These are phyloP conservation scores for Drosophila quadrilineata DNA, from an alignment of 1,140 invertebrate species.

Conservation along the genomic window DNA sequence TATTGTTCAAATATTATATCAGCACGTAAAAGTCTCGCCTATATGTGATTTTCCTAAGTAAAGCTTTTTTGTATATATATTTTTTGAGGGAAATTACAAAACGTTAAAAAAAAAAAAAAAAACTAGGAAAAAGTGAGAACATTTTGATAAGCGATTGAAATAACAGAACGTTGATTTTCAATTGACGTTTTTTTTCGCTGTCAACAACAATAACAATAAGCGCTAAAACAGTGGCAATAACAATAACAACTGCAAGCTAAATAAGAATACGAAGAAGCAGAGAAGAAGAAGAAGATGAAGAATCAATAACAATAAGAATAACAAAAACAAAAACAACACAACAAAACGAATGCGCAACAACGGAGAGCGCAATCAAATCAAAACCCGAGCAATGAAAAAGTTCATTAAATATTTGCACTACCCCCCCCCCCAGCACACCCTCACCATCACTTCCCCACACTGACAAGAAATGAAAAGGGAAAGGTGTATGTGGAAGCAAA, in stretches of 20 bases:
- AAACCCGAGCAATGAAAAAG: slow-evolving; percentile 41
- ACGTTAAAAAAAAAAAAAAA: slow-evolving; percentile 19
- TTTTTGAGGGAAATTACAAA: too few relatives aligned
- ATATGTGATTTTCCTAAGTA: too few relatives aligned
- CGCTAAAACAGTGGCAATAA: slow-evolving; percentile 11
- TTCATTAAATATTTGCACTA: slow-evolving; percentile 44
- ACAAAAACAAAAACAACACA: slow-evolving; percentile 10
- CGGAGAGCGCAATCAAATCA: slow-evolving; percentile 42
- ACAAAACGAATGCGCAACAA: slow-evolving; percentile 23
- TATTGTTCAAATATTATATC: too few relatives aligned
- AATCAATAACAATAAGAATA: slow-evolving; percentile 2
- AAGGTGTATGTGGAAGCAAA: too few relatives aligned
- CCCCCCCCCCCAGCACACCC: too few relatives aligned
- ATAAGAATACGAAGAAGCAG: too few relatives aligned
- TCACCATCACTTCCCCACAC: too few relatives aligned
- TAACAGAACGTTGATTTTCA: slow-evolving; percentile 39
- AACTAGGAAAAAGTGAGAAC: slow-evolving; percentile 10
- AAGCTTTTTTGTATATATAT: too few relatives aligned
- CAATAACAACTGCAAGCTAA: neutral
- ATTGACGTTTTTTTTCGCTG: slow-evolving; percentile 37
- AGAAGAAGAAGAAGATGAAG: too few relatives aligned
- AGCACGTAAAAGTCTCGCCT: too few relatives aligned
- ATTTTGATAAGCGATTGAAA: slow-evolving; percentile 49
- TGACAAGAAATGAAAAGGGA: too few relatives aligned
- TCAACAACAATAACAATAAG: slow-evolving; percentile 19